Evolutionary conservation across 2,888 invertebrate genomes (phyloP).

Genomic region (Cephus rjabovi): DNA sequence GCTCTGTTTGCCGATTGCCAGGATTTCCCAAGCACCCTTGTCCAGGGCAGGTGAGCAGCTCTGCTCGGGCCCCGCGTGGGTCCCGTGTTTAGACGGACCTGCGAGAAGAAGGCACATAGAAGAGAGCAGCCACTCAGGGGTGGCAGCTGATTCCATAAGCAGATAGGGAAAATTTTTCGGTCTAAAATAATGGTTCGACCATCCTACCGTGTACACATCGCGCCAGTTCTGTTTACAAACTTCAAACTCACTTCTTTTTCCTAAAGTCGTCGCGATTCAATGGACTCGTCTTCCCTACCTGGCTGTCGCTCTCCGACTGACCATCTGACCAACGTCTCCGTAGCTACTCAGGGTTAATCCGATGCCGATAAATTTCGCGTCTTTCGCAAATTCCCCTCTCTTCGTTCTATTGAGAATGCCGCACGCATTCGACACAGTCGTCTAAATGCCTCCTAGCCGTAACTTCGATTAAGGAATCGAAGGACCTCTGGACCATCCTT

Average conservation of each 20-base stretch:
- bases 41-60: constrained; percentile 52
- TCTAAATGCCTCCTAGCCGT: too few relatives aligned
- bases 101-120: not conserved
- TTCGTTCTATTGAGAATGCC: too few relatives aligned
- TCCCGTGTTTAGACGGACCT: too few relatives aligned
- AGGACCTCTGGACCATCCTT: too few relatives aligned
- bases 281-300: too few relatives aligned
- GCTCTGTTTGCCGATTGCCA: constrained; percentile 29
- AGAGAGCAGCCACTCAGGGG: constrained; percentile 19
- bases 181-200: constrained; percentile 59
- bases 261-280: not conserved
- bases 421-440: too few relatives aligned
- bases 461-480: too few relatives aligned
- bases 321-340: too few relatives aligned
- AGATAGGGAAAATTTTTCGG: constrained; percentile 55
- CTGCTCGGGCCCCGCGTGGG: constrained; percentile 3
- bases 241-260: constrained; percentile 23
- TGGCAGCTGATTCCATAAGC: constrained; percentile 64
- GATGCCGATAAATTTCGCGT: too few relatives aligned
- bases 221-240: constrained; percentile 52
- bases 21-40: constrained; percentile 33
- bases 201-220: constrained; percentile 56
- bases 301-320: too few relatives aligned
- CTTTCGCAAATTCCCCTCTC: too few relatives aligned
- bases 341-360: too few relatives aligned